Percentiles rank a stretch among this genome's conserved stretches.
phyloP scores from a whole-genome alignment of 1,140 invertebrate species.

The Agrilus planipennis region DNA sequence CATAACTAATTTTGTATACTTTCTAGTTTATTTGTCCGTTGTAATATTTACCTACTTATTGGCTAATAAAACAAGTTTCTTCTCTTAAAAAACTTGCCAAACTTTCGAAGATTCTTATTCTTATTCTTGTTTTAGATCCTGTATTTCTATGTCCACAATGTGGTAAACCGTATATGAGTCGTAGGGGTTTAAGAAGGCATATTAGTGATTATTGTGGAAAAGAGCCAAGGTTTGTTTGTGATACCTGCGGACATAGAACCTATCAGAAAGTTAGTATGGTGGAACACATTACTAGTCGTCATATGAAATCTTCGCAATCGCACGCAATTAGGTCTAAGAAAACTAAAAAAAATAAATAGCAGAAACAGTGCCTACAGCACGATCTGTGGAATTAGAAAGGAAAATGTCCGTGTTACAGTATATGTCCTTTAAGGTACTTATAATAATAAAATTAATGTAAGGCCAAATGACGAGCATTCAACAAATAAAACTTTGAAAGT shows the following conservation, averaged over 20 bases:
- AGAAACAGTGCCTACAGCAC: no score
- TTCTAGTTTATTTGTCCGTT: background rate
- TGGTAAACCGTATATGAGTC: conserved; percentile 11
- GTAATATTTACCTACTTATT: background rate
- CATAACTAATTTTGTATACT: background rate
- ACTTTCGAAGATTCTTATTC: no score
- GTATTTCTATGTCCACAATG: conserved; percentile 8
- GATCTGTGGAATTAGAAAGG: background rate
- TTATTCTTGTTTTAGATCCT: conserved; percentile 1
- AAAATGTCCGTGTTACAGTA: background rate
- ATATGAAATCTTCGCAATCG: background rate
- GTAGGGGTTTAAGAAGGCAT: conserved; percentile 26
- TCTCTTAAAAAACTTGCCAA: background rate
- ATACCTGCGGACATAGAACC: conserved; percentile 52
- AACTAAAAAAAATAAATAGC: background rate
- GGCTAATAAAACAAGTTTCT: background rate
- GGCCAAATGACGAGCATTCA: no score
- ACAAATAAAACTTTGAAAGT: no score
- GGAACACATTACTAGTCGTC: conserved; percentile 33
- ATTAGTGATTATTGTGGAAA: conserved; percentile 35
- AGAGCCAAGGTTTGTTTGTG: conserved; percentile 18
- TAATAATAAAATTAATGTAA: no score
- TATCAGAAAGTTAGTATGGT: conserved; percentile 76
- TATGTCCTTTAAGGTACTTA: background rate
- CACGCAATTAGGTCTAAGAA: background rate